Conservation (phyloP, 1,140 invertebrate species). For the Aphelinus certus region DNA sequence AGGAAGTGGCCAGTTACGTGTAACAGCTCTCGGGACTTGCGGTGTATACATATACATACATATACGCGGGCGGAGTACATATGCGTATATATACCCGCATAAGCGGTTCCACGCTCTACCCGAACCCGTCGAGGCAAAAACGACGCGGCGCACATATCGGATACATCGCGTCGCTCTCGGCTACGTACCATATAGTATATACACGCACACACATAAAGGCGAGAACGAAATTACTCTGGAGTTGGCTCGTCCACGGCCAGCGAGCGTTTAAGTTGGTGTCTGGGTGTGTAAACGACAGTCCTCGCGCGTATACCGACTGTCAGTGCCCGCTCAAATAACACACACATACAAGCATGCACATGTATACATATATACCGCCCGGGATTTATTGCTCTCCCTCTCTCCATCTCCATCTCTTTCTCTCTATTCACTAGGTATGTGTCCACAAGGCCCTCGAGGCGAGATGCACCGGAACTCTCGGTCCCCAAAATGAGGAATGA, state of each 20-base stretch:
- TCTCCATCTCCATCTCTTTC: no score
- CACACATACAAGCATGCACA: no score
- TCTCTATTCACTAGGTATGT: no score
- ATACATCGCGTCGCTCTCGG: background rate
- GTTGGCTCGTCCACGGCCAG: no score
- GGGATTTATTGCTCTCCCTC: constrained; percentile 7
- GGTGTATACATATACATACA: background rate
- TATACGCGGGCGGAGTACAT: background rate
- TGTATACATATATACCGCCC: background rate
- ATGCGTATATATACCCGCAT: background rate
- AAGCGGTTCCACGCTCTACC: background rate
- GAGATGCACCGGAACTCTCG: no score
- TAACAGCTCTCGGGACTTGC: no score
- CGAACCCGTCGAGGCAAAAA: no score
- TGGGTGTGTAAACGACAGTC: background rate
- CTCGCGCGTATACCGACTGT: constrained; percentile 11
- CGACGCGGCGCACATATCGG: background rate
- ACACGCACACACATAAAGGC: background rate
- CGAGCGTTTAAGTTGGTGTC: no score
- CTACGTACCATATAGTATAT: background rate
- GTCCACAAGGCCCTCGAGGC: no score
- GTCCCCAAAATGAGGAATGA: no score
- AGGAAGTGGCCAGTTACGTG: no score
- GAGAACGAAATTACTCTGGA: no score
- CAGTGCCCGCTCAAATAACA: background rate